Base-by-base conservation (phyloP, 2,797 vertebrate genomes). In the Peromyscus eremicus region DNA sequence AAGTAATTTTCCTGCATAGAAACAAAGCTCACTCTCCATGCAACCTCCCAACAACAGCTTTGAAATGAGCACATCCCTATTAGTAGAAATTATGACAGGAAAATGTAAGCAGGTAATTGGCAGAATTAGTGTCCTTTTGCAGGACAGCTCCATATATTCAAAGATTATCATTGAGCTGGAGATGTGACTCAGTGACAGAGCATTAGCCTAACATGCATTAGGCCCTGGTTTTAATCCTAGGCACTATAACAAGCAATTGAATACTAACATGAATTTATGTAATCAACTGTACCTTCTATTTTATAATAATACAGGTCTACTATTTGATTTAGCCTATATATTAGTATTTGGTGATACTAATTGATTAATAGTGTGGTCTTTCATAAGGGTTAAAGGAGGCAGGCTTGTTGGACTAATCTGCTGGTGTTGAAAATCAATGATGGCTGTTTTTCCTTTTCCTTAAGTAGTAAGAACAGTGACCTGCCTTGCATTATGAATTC, bases 1-100 rank as follows among this genome's bases (percentile, higher is more conserved):
- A 97, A 95, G 97, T 95, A 21, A 34, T 94, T 97, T 92, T 91
- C 27, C 82, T 89, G 52, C 1, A 82, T 68, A 91, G 96, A 83
- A 62, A 94, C 84, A 94, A 77, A 97, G 96, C 87, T 97, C 94
- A 96, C 96, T 97, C 55, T 93, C 46, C 64, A 80, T 70, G 76
- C 12, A 91, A 94, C 62, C 64, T 70, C 57, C 89, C 70, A 85
- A 75, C 88, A 91, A 86, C 13, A 43, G 25, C 90, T 52, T 52
- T 75, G 60, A 83, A 95, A 70, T 8, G 16, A 71, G 49, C 75
- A 84, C 10, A n/a, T 73, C 25, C 64, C 64, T 29, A 2, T 62
- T 70, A 52, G 92, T 64, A 94, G 55, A 86, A 90, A 92, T 86
- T 60, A 64, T 12, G 77, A 71, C 6, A 92, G 40, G 89, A 93